Percentiles rank a stretch among this genome's conserved stretches.
phyloP scores from a whole-genome alignment of 1,140 invertebrate genomes.

The Parapsyche elsis region DNA sequence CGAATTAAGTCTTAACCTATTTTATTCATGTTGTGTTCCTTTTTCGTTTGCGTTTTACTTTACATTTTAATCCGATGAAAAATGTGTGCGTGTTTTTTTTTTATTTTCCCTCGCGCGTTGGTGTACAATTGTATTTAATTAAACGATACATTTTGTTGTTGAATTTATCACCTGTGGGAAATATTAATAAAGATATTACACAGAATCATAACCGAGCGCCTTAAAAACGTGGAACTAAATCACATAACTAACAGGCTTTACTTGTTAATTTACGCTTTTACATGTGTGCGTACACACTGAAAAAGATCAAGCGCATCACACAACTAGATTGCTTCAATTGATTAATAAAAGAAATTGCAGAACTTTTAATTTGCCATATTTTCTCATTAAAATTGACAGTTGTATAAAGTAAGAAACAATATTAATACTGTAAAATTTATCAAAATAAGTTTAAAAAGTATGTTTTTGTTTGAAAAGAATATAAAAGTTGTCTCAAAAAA shows the following conservation, averaged over 20 bases:
- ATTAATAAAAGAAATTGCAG: not conserved
- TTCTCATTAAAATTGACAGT: no score
- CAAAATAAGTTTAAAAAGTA: no score
- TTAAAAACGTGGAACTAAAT: slow-evolving; percentile 36
- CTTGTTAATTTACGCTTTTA: slow-evolving; percentile 44
- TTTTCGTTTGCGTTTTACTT: not conserved
- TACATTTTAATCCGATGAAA: slow-evolving; percentile 4
- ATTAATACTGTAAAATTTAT: no score
- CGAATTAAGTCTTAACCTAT: not conserved
- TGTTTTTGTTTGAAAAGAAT: no score
- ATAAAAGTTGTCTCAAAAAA: no score
- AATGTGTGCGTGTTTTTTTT: not conserved
- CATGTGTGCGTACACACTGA: slow-evolving; percentile 36
- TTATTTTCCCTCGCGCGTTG: not conserved
- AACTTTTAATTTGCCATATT: no score
- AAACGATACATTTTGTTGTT: slow-evolving; percentile 24
- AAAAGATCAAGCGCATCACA: slow-evolving; percentile 2
- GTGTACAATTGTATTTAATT: slow-evolving; percentile 30
- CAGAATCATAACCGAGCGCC: slow-evolving; percentile 26
- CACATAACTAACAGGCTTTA: slow-evolving; percentile 46
- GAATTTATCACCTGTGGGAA: slow-evolving; percentile 35
- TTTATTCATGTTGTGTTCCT: not conserved
- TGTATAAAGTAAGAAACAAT: no score
- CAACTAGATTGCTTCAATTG: not conserved
- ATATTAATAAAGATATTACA: slow-evolving; percentile 42